phyloP scores from a whole-genome alignment of 2,888 invertebrate species.

The Geophilus truncorum region DNA sequence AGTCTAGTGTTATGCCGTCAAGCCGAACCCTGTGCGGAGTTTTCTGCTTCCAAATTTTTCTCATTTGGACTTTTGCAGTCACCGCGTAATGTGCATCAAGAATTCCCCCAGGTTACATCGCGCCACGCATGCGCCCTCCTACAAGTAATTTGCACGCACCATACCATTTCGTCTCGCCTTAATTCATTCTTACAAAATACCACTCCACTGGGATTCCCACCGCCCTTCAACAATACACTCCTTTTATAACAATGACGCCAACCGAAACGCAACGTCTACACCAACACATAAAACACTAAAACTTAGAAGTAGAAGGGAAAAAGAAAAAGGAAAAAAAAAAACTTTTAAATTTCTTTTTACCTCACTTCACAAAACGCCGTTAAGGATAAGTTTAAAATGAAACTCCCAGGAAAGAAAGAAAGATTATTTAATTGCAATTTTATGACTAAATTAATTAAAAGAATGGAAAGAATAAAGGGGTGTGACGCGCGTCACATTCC shows the following conservation, averaged over 20 bases:
- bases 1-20: not conserved
- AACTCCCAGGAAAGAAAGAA: no score
- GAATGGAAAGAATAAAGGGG: not conserved
- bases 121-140: slow-evolving; percentile 2
- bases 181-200: slow-evolving; percentile 14
- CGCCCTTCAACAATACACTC: not conserved
- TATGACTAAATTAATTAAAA: not conserved
- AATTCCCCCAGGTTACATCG: slow-evolving; percentile 10
- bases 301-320: not conserved
- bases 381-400: not conserved
- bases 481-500: not conserved
- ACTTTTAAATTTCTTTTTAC: not conserved
- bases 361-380: not conserved
- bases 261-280: not conserved
- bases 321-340: not conserved
- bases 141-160: slow-evolving; percentile 15
- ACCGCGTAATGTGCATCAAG: not conserved
- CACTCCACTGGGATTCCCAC: slow-evolving; percentile 3
- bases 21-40: not conserved
- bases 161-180: slow-evolving; percentile 11
- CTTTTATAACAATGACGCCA: not conserved
- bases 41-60: not conserved
- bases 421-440: not conserved
- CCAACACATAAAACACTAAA: not conserved
- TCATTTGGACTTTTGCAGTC: slow-evolving; percentile 16